phyloP scores from a whole-genome alignment of 1,140 invertebrate genomes.

The Nasonia vitripennis region DNA sequence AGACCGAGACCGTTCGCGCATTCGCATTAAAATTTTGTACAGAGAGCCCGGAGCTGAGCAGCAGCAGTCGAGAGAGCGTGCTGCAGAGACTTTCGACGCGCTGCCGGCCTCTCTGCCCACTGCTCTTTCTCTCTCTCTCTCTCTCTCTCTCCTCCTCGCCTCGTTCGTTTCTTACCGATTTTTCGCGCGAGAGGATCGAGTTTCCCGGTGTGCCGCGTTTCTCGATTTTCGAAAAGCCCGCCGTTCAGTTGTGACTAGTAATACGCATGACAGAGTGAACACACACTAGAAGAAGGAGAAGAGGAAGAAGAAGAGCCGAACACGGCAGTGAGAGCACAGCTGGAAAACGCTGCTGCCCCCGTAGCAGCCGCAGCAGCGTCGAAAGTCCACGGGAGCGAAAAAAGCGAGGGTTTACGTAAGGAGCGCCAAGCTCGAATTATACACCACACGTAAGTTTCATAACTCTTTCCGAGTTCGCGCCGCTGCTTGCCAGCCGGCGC shows the following conservation, averaged over 20 bases:
- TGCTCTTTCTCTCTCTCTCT: not conserved
- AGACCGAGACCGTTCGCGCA: slow-evolving; percentile 73
- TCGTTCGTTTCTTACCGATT: too few species aligned
- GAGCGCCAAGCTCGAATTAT: slow-evolving; percentile 24
- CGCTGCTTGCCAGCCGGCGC: slow-evolving; percentile 18
- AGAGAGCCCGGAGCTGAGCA: slow-evolving; percentile 18
- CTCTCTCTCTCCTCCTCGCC: too few species aligned
- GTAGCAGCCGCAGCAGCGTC: too few species aligned
- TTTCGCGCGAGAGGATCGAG: not conserved
- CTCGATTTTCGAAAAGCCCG: too few species aligned
- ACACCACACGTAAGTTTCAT: slow-evolving; percentile 47
- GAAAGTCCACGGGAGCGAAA: not conserved
- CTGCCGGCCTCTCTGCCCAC: not conserved
- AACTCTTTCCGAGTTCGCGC: not conserved
- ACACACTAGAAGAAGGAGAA: not conserved
- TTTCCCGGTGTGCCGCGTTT: too few species aligned
- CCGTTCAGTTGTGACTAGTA: not conserved
- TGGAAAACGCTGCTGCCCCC: too few species aligned
- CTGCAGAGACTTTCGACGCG: not conserved
- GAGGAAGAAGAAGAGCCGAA: not conserved
- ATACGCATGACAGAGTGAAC: not conserved
- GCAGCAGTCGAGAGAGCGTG: not conserved
- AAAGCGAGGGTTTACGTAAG: slow-evolving; percentile 36
- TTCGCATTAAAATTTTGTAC: slow-evolving; percentile 68
- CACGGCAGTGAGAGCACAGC: too few species aligned